phyloP scores from a whole-genome alignment of 2,113 vertebrate species.

The Cephalopholis sonnerati region DNA sequence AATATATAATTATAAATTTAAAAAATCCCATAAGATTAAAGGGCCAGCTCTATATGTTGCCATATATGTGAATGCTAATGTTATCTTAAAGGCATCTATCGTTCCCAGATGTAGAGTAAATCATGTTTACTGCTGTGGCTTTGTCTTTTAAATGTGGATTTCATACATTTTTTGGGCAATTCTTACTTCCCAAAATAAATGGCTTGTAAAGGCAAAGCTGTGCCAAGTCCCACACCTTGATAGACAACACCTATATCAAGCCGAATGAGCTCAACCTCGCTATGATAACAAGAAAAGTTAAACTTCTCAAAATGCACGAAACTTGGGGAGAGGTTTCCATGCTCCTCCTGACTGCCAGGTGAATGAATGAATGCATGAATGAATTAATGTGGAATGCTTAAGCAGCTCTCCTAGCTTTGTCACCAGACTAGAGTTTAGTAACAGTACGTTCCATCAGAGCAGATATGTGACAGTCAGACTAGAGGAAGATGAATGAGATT shows the following conservation, averaged over 20 bases:
- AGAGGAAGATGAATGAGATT: conserved; percentile 54
- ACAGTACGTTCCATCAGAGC: conserved; percentile 7
- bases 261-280: neutral
- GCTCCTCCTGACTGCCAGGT: neutral
- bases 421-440: conserved; percentile 12
- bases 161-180: neutral
- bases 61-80: neutral
- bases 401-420: conserved; percentile 3
- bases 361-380: conserved; percentile 6
- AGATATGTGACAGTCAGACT: conserved; percentile 38
- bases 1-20: neutral
- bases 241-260: neutral
- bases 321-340: neutral
- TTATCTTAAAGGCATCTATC: neutral
- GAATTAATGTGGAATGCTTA: neutral
- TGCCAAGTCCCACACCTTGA: neutral
- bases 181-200: neutral
- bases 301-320: neutral
- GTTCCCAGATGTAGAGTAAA: neutral
- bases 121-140: neutral
- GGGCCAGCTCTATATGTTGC: neutral
- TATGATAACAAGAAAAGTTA: too few relatives aligned
- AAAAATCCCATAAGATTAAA: neutral
- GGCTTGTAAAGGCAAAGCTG: neutral
- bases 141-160: neutral